Base-by-base conservation (phyloP, 2,797 vertebrate species). In the Sylvia borin region DNA sequence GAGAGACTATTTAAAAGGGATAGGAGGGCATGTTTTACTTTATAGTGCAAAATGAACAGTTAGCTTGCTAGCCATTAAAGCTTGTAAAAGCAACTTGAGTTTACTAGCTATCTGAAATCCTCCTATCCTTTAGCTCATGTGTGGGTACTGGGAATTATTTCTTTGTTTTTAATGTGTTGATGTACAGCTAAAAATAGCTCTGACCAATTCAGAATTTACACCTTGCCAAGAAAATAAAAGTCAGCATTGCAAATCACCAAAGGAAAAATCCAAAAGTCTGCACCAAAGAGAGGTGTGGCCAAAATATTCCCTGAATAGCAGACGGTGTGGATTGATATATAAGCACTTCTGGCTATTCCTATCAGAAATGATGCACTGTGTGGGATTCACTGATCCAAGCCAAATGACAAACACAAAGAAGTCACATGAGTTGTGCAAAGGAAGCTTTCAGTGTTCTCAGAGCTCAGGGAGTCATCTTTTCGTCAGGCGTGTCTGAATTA, bases 371-470 rank as follows among this genome's bases (percentile, higher is more conserved):
- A 87, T 96, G 88, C 71, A 68, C 88, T 90, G 80, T 93, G 94
- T 80, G 88, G 65, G 67, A 83, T 88, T 95, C 93, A 88, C 61
- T 92, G 90, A 94, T 94, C 74, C 94, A 95, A 95, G 90, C 77
- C 93, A 95, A 95, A 85, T 87, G 88, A 93, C 92, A 95, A 96
- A 86, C 89, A 92, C 89, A 93, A 96, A 93, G 93, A 95, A 95
- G 79, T 92, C 92, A 78, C 93, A 93, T 34, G 94, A 90, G 92
- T 94, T 90, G 65, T 85, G 91, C 71, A 89, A 87, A 87, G 90
- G 96, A 96, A 94, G 93, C 75, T 96, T 77, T 94, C 67, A 40
- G 77, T 73, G 62, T 55, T 89, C 77, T 89, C 85, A 27, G 80
- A 84, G 88, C 89, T 95, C 50, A 50, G 91, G 72, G 72, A 72